Percentiles rank a stretch among this genome's conserved stretches.
These are phyloP conservation scores for Pogoniulus pusillus DNA, from an alignment of 2,797 vertebrate genomes.

Conservation along the genomic window DNA sequence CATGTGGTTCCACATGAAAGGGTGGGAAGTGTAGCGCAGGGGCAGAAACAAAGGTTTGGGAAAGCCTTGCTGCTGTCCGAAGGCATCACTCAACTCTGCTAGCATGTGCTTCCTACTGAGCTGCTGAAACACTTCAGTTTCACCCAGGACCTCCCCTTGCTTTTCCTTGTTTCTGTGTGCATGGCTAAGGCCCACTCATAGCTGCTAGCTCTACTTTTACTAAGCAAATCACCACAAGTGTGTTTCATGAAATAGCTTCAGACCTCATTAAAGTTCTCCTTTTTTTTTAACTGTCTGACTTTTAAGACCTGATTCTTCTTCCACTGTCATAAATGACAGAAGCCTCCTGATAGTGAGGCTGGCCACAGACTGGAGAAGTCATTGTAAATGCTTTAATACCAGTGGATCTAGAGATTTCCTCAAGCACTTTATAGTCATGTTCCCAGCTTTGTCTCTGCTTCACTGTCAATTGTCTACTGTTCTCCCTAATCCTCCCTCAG, in stretches of 20 bases:
- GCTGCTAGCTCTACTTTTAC: background rate
- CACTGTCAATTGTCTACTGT: constrained; percentile 46
- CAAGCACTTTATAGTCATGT: constrained; percentile 64
- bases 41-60: background rate
- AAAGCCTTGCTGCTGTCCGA: background rate
- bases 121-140: background rate
- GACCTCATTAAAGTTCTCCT: background rate
- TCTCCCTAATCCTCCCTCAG: constrained; percentile 48
- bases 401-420: constrained; percentile 67
- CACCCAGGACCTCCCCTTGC: background rate
- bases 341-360: background rate
- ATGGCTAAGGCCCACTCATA: background rate
- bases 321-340: background rate
- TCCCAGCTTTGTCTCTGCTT: constrained; percentile 64
- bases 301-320: background rate
- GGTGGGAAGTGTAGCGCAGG: background rate
- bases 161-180: background rate
- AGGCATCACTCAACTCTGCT: background rate
- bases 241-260: background rate
- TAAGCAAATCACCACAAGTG: background rate
- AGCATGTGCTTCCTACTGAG: background rate
- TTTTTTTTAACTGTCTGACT: background rate
- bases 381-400: constrained; percentile 47
- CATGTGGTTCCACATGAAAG: background rate
- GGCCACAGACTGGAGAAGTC: constrained; percentile 33